Evolutionary conservation across 2,888 invertebrate genomes (phyloP).

Genomic region (Caenorhabditis parvicauda): DNA sequence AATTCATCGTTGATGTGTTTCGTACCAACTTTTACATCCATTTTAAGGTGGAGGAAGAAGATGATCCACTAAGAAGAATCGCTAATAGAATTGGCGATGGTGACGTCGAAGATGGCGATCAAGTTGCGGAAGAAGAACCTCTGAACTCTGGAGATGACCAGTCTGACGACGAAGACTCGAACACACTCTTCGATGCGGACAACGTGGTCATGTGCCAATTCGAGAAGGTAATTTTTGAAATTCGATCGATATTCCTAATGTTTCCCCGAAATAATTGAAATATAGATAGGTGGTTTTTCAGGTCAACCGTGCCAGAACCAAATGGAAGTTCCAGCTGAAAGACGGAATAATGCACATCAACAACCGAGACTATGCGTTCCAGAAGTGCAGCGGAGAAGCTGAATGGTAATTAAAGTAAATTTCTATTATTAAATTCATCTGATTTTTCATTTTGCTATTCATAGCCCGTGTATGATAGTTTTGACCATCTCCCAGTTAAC

Average conservation of each 20-base stretch:
- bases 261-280: too few species aligned
- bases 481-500: too few species aligned
- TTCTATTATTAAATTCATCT: not conserved
- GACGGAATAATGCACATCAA: constrained; percentile 99
- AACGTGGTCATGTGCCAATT: constrained; percentile 99
- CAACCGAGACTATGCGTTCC: constrained; percentile 97
- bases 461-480: too few species aligned
- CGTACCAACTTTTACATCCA: not conserved
- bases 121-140: constrained; percentile 51
- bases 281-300: constrained; percentile 63
- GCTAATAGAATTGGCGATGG: constrained; percentile 40
- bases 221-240: constrained; percentile 76
- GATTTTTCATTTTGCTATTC: too few species aligned
- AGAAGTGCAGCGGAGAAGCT: constrained; percentile 96
- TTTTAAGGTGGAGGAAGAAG: constrained; percentile 30
- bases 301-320: constrained; percentile 95
- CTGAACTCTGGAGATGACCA: constrained; percentile 59
- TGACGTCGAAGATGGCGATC: constrained; percentile 35
- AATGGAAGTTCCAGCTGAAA: constrained; percentile 99
- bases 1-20: not conserved
- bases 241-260: too few species aligned
- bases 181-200: constrained; percentile 94
- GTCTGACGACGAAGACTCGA: constrained; percentile 77
- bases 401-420: constrained; percentile 78
- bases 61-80: constrained; percentile 41